Evolutionary conservation across 2,797 vertebrate genomes (phyloP), one percentile per base, ranked within the genome.

Genomic region (Syngnathus rostellatus): DNA sequence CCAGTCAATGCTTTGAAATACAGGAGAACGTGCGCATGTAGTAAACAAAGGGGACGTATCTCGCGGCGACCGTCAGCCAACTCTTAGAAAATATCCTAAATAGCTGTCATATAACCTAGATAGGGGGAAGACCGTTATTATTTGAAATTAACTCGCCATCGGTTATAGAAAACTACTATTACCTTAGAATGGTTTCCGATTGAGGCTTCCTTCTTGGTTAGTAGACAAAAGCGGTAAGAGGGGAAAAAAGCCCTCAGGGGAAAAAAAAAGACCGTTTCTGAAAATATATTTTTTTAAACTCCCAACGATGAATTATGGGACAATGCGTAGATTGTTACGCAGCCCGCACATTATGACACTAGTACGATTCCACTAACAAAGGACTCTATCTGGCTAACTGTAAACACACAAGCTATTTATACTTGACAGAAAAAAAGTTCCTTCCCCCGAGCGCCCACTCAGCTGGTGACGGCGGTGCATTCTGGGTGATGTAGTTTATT

Each of bases 341-440:
- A 72, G 58, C 40, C 71, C 46, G 58, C 55, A 82, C 88, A 91
- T 89, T 68, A 87, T 74, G 5, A 64, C 54, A 55, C 62, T 39
- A 4, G 10, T 12, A 1, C 10, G 45, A 50, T 25, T 64, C 61
- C 71, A 79, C 78, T 48, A 82, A 91, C 85, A 90, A 89, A 89
- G 81, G 70, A 60, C 75, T 87, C 75, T 73, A 76, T 75, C 78
- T 71, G 38, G 54, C 73, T 77, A 79, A 77, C 76, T 78, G 86
- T 87, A 85, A 90, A 87, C 82, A 86, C 72, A 70, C 72, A 63
- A 68, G 48, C 53, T 59, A 76, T 85, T 78, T 90, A 89, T 89
- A 88, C 71, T 80, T 72, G 76, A 78, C 83, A 76, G 71, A 77
- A 70, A 77, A 72, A 72, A 67, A 64, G 73, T 21, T 63, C 63